Evolutionary conservation across 2,888 invertebrate species (phyloP), one percentile per base, ranked within the genome.

Genomic region (Cybosia mesomella): DNA sequence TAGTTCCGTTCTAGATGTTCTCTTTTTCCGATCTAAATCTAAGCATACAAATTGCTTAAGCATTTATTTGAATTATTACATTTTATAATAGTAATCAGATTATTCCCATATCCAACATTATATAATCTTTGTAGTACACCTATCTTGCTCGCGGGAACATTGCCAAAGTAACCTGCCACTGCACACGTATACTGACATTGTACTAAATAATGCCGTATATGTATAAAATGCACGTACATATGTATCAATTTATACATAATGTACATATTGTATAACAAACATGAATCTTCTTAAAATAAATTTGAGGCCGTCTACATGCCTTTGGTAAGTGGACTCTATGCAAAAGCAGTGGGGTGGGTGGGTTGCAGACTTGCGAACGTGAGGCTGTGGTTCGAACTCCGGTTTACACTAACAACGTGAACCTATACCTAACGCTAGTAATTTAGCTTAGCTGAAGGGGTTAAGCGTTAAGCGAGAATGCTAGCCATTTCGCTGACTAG

Each of bases 161-260:
- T 87, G 91, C 91, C 91, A 91, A 89, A 88, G 87, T 85, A 89
- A 90, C 90, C 90, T 90, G 89, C 86, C 85, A 85, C 76, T 79
- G 75, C 76, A 68, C 79, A 62, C 63, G 67, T 65, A 43, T 13
- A 49, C 62, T 58, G 60, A 62, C 58, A 49, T 39, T 43, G 34
- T 66, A 57, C 64, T 34, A 58, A 43, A 49, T 43, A 43, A 58
- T 49, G 53, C 22, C 32, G 22, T 22, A 22, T 55, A 15, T 18
- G 34, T 64, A 55, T 34, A 55, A 24, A 15, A 36, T 36, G 15
- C 24, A 39, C 34, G 8, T 53, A 53, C 7, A n/a, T 61, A 36
- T n/a, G 28, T 5, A 28, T 28, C 28, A n/a, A 21, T 18, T n/a
- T 28, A 3, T 43, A 28, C n/a, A 58, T 8, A 57, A 58, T 28